These are phyloP conservation scores for Molorchus minor DNA, from an alignment of 2,888 invertebrate species.

Conservation along the genomic window DNA sequence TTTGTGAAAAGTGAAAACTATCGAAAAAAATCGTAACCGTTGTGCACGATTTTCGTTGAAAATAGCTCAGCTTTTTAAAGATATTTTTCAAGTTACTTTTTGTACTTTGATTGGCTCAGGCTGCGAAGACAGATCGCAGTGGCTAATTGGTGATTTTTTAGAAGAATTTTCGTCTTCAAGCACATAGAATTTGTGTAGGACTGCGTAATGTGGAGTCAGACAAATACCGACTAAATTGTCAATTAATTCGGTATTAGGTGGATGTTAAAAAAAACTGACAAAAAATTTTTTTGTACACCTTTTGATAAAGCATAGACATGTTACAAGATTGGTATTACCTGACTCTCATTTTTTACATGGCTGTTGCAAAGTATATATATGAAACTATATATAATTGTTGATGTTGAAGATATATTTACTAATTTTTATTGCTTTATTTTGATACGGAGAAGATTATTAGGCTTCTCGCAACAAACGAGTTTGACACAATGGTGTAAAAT, in stretches of 20 bases:
- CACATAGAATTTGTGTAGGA: conserved; percentile 62
- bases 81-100: too few relatives aligned
- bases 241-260: conserved; percentile 52
- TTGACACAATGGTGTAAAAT: conserved; percentile 29
- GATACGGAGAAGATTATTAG: conserved; percentile 50
- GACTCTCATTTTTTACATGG: conserved; percentile 59
- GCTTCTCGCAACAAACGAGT: conserved; percentile 36
- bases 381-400: conserved; percentile 58
- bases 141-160: conserved; percentile 52
- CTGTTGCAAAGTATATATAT: conserved; percentile 62
- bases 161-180: conserved; percentile 58
- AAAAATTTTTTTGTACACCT: conserved; percentile 36
- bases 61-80: conserved; percentile 23
- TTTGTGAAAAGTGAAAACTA: conserved; percentile 24
- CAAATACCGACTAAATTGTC: conserved; percentile 55
- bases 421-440: conserved; percentile 59
- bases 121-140: conserved; percentile 45
- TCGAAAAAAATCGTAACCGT: conserved; percentile 26
- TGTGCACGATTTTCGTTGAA: conserved; percentile 26
- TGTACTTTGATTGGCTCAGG: conserved; percentile 27
- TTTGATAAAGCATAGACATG: conserved; percentile 33
- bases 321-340: conserved; percentile 54
- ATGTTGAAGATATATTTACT: conserved; percentile 58
- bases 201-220: conserved; percentile 60
- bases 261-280: conserved; percentile 36